Evolutionary conservation across 1,140 invertebrate species (phyloP).

Genomic region (Cataglyphis hispanica): DNA sequence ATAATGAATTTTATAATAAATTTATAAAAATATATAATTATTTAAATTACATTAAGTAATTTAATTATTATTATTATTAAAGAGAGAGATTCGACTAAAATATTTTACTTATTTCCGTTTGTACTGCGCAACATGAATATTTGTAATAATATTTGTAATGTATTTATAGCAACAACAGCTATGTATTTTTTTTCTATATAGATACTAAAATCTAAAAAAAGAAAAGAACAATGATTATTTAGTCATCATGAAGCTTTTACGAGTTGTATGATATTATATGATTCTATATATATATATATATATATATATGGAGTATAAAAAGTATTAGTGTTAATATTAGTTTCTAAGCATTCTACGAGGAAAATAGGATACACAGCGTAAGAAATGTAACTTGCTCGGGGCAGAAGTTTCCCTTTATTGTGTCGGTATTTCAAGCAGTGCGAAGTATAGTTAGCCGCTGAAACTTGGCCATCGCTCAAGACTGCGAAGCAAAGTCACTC

Average conservation of each 20-base stretch:
- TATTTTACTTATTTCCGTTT: not conserved
- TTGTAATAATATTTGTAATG: too few relatives aligned
- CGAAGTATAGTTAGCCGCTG: not conserved
- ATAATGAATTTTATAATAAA: too few relatives aligned
- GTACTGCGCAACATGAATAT: not conserved
- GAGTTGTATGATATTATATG: not conserved
- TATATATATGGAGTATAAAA: constrained; percentile 4
- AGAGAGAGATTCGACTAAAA: too few relatives aligned
- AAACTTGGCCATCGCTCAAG: constrained; percentile 51
- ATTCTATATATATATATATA: not conserved
- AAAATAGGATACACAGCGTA: constrained; percentile 36
- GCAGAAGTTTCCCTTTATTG: constrained; percentile 46
- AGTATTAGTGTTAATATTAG: not conserved
- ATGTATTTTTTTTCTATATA: not conserved
- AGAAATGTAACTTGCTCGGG: constrained; percentile 43
- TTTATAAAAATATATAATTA: too few relatives aligned
- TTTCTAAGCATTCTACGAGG: constrained; percentile 19
- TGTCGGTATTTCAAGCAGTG: constrained; percentile 10
- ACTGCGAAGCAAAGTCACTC: not conserved
- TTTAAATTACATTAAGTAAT: too few relatives aligned
- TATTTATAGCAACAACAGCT: not conserved
- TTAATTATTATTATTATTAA: too few relatives aligned
- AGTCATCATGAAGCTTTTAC: not conserved
- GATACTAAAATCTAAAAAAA: not conserved
- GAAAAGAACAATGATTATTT: not conserved